Evolutionary conservation across 2,888 invertebrate species (phyloP).

Genomic region (Gymnocheta viridis): DNA sequence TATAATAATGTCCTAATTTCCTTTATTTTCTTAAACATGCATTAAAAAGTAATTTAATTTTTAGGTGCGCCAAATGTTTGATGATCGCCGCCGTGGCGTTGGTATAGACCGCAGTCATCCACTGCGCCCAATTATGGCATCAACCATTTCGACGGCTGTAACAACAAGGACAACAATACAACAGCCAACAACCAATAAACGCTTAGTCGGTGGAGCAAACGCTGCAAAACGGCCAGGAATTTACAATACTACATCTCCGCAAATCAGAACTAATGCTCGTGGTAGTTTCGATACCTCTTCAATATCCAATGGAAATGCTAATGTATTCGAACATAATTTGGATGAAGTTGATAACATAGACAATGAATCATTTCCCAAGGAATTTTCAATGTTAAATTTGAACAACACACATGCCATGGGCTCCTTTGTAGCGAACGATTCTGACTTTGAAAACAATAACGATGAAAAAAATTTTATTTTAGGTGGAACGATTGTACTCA

Average conservation of each 20-base stretch:
- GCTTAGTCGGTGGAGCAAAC: constrained; percentile 39
- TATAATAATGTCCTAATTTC: no score
- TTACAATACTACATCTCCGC: constrained; percentile 1
- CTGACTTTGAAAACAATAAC: constrained; percentile 63
- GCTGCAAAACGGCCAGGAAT: constrained; percentile 5
- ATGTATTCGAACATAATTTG: constrained; percentile 41
- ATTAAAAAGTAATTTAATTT: background rate
- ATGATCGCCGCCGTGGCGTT: constrained; percentile 88
- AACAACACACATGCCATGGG: constrained; percentile 69
- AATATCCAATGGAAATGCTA: constrained; percentile 51
- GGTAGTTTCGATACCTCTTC: background rate
- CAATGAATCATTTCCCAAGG: constrained; percentile 74
- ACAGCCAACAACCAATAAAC: constrained; percentile 26
- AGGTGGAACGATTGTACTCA: constrained; percentile 41
- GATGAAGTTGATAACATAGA: constrained; percentile 72
- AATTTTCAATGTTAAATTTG: constrained; percentile 74
- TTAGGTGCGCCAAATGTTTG: constrained; percentile 93
- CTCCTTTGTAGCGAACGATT: constrained; percentile 74
- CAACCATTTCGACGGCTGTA: constrained; percentile 64
- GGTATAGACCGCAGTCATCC: constrained; percentile 93
- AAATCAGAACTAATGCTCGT: constrained; percentile 2
- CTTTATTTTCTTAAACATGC: no score
- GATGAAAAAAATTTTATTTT: constrained; percentile 39
- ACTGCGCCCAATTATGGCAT: constrained; percentile 87
- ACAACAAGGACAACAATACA: constrained; percentile 22